A percentile compares a stretch with the other conserved stretches of the same genome.
phyloP scores from a whole-genome alignment of 2,888 invertebrate species.

The Cerceris rybyensis region DNA sequence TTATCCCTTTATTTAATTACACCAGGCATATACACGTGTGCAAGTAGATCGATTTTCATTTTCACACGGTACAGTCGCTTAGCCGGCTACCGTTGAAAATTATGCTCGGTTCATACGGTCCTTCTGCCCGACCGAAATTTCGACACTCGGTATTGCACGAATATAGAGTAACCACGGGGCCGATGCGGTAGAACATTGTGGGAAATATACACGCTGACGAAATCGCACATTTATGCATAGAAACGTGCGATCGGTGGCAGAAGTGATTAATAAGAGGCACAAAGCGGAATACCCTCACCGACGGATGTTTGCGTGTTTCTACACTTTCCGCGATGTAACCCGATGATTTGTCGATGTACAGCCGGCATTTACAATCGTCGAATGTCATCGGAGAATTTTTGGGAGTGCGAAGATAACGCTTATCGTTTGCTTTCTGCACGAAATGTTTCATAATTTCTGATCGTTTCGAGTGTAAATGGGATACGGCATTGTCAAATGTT shows the following conservation, averaged over 20 bases:
- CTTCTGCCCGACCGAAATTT: slow-evolving; percentile 33
- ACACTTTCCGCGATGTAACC: slow-evolving; percentile 25
- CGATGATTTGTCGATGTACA: slow-evolving; percentile 17
- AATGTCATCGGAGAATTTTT: too few species aligned
- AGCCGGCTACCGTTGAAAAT: slow-evolving; percentile 8
- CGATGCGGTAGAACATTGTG: slow-evolving; percentile 51
- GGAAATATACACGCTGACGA: slow-evolving; percentile 42
- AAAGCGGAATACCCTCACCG: slow-evolving; percentile 33
- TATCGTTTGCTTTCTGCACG: too few species aligned
- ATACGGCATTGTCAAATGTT: too few species aligned
- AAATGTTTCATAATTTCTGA: too few species aligned
- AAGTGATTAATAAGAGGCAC: slow-evolving; percentile 53
- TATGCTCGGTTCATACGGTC: background rate
- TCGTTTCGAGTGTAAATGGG: too few species aligned
- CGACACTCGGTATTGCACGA: slow-evolving; percentile 29
- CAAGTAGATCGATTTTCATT: too few species aligned
- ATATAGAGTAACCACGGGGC: slow-evolving; percentile 50
- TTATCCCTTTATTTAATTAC: background rate
- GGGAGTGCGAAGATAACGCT: too few species aligned
- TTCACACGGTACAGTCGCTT: background rate
- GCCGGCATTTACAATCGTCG: background rate
- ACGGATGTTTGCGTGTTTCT: slow-evolving; percentile 3
- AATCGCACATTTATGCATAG: slow-evolving; percentile 50
- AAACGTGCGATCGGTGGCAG: slow-evolving; percentile 37
- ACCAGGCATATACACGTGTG: too few species aligned